These are phyloP conservation scores for Hemithea aestivaria DNA, from an alignment of 2,888 invertebrate species.

Conservation along the genomic window DNA sequence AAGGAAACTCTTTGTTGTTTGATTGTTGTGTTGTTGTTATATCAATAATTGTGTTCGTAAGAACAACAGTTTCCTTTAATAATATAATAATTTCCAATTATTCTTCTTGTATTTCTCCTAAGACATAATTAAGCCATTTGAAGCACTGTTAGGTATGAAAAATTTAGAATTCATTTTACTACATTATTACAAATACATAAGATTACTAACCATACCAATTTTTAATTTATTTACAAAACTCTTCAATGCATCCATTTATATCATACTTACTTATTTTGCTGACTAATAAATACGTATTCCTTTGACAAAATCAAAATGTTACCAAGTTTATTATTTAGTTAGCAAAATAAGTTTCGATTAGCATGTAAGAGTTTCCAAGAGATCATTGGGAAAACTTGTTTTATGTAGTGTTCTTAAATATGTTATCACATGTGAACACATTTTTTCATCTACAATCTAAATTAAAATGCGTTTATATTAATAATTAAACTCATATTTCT, in stretches of 20 bases:
- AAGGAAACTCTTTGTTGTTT: too few relatives aligned
- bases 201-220: constrained; percentile 72
- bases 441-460: constrained; percentile 30
- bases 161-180: constrained; percentile 62
- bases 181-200: constrained; percentile 51
- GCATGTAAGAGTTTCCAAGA: constrained; percentile 75
- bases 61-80: too few relatives aligned
- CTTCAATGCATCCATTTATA: constrained; percentile 45
- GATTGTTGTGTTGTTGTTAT: too few relatives aligned
- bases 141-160: constrained; percentile 35
- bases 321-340: constrained; percentile 28
- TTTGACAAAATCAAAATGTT: too few relatives aligned
- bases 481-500: constrained; percentile 9
- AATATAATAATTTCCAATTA: too few relatives aligned
- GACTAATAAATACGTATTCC: too few relatives aligned
- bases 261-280: constrained; percentile 31
- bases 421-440: constrained; percentile 79
- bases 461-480: constrained; percentile 21
- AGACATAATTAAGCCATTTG: constrained; percentile 23
- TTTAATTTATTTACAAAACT: constrained; percentile 75
- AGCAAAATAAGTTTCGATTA: constrained; percentile 39
- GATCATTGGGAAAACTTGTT: constrained; percentile 78
- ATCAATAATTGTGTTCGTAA: too few relatives aligned
- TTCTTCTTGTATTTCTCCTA: constrained; percentile 29
- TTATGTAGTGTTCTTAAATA: constrained; percentile 66